Base-by-base conservation (phyloP, 2,888 invertebrate genomes). In the Steromphala cineraria region DNA sequence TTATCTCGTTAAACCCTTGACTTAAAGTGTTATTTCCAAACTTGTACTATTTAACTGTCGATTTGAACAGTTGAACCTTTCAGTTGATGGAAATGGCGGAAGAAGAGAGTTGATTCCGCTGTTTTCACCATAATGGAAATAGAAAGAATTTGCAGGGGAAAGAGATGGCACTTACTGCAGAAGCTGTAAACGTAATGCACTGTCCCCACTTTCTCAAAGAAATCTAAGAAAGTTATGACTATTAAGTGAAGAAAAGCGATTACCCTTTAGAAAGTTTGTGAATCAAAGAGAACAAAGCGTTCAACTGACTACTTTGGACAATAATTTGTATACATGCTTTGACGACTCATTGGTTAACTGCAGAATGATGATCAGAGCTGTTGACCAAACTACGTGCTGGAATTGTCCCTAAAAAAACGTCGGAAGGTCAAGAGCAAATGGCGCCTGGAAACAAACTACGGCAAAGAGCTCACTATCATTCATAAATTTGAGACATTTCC, bases 1-100 rank as follows among this genome's bases (percentile, higher is more conserved):
- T 79, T 55, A 79, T 79, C 79, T 74, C 74, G 56, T 74, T 79
- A 79, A 71, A 36, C 71, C 36, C 71, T 71, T 40, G 71, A 71
- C 40, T 71, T 71, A 71, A 40, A 71, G 71, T 71, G 71, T 36
- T 19, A 71, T 28, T 71, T 71, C 36, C 36, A 19, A 71, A 71
- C 36, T 40, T 36, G 28, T 36, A 31, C 36, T 71, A 36, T 71
- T 31, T 71, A 31, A 71, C 71, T 71, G 71, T 36, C 71, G 40
- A 36, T 71, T 71, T 10, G 71, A 71, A 71, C 40, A 24, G 71
- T 71, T 40, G 40, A 36, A 36, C 36, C 40, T 36, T 71, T 71
- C 71, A 71, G 19, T 21, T 62, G 62, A 28, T 62, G 24, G n/a
- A 28, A 28, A 62, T 21, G 28, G 62, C 62, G 28, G 28, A 62